A percentile compares a stretch with the other conserved stretches of the same genome.
Evolutionary conservation across 2,797 vertebrate genomes (phyloP).

Genomic region (Lepus oiostolus): DNA sequence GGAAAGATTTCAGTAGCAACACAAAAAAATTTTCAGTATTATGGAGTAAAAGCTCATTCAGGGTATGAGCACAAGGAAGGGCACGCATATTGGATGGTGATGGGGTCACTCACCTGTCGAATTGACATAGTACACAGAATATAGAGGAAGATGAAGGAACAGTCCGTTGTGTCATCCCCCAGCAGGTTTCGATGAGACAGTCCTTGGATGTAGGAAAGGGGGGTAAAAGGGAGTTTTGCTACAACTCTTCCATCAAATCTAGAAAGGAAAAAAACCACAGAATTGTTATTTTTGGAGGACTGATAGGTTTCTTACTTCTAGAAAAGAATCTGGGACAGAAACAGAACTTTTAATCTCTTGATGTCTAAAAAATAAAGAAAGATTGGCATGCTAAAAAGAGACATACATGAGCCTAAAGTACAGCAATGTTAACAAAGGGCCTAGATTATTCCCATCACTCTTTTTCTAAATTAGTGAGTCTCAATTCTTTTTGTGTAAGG

Average conservation of each 20-base stretch:
- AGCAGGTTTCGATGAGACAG: slow-evolving; percentile 97
- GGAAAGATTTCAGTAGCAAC: not conserved
- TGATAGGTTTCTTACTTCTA: not conserved
- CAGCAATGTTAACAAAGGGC: not conserved
- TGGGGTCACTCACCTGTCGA: slow-evolving; percentile 92
- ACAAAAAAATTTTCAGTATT: not conserved
- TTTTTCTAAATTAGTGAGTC: not conserved
- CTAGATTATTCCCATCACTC: not conserved
- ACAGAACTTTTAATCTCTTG: slow-evolving; percentile 44
- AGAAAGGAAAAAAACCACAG: slow-evolving; percentile 67
- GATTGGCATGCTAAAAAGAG: not conserved
- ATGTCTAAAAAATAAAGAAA: slow-evolving; percentile 36
- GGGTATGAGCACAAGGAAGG: not conserved
- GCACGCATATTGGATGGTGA: rapidly evolving
- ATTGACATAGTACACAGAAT: slow-evolving; percentile 99
- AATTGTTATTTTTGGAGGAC: slow-evolving; percentile 33
- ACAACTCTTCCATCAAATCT: slow-evolving; percentile 99
- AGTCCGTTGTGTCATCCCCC: slow-evolving; percentile 98
- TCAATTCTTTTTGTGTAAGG: not conserved
- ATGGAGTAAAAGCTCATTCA: not conserved
- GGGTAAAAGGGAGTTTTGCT: slow-evolving; percentile 97
- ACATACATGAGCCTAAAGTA: not conserved
- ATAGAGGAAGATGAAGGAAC: slow-evolving; percentile 99
- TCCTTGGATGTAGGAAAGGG: slow-evolving; percentile 97
- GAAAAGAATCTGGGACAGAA: slow-evolving; percentile 39